Conservation (phyloP, 2,888 invertebrate species). For the Axea sp. region DNA sequence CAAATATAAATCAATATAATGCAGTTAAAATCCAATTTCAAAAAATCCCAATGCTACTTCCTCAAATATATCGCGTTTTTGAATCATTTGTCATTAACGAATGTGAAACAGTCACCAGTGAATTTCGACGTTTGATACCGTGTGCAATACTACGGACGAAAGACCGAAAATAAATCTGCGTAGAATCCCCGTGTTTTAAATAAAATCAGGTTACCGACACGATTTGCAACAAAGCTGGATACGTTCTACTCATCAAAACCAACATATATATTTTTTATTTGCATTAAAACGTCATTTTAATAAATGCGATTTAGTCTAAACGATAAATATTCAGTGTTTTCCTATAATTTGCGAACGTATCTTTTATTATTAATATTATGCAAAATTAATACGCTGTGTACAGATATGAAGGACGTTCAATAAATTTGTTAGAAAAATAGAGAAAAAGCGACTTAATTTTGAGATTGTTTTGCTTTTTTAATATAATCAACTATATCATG, state of each 20-base stretch:
- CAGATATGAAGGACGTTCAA: no score
- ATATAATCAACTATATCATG: no score
- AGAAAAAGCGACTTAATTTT: no score
- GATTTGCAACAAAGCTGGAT: conserved; percentile 53
- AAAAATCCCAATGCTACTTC: no score
- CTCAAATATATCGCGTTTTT: conserved; percentile 10
- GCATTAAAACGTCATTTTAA: neutral
- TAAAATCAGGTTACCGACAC: conserved; percentile 73
- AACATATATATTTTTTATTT: conserved; percentile 13
- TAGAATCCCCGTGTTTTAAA: conserved; percentile 74
- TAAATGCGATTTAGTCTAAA: neutral
- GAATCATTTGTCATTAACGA: conserved; percentile 22
- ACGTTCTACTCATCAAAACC: conserved; percentile 7
- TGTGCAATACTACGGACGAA: conserved; percentile 62
- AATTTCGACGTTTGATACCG: conserved; percentile 49
- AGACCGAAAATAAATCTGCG: conserved; percentile 74
- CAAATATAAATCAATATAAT: no score
- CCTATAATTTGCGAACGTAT: neutral
- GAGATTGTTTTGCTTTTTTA: no score
- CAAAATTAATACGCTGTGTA: conserved; percentile 12
- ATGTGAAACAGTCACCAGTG: conserved; percentile 27
- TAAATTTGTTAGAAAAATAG: no score
- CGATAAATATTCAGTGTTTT: neutral
- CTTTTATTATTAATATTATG: no score
- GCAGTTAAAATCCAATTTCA: no score